A percentile compares a stretch with the other conserved stretches of the same genome.
Evolutionary conservation across 2,888 invertebrate species (phyloP).

Genomic region (Artemia sp.): DNA sequence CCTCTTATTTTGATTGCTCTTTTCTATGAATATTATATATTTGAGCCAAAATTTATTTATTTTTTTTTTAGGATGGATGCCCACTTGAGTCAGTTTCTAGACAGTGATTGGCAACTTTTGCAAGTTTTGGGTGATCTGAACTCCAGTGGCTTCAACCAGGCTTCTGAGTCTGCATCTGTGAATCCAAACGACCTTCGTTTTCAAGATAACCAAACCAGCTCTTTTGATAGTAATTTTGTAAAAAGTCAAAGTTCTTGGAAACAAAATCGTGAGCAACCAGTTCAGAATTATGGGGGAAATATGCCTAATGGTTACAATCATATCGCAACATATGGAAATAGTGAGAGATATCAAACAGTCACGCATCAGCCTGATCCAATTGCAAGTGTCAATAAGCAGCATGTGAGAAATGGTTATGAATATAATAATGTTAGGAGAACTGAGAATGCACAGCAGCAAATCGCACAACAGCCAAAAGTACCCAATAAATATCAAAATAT

Average conservation of each 20-base stretch:
- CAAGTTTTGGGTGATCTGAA: conserved; percentile 1
- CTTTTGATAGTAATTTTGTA: neutral
- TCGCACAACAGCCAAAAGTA: neutral
- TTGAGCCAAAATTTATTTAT: neutral
- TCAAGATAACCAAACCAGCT: neutral
- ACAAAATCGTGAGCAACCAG: conserved; percentile 1
- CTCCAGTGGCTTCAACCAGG: neutral
- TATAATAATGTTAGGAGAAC: neutral
- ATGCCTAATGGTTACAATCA: neutral
- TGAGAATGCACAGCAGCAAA: neutral
- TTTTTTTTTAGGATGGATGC: conserved; percentile 9
- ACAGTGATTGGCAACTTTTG: conserved; percentile 7
- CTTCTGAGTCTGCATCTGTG: neutral
- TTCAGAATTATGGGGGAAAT: neutral
- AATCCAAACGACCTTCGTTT: neutral
- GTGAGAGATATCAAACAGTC: neutral
- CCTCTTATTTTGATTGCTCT: no score
- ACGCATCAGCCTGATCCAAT: neutral
- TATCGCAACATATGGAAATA: neutral
- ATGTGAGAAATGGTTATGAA: neutral
- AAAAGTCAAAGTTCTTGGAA: conserved; percentile 2
- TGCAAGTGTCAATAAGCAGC: neutral
- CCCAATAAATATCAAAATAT: neutral
- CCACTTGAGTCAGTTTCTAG: neutral
- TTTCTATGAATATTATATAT: no score